phyloP scores from a whole-genome alignment of 2,113 vertebrate species.

The Microcebus jonahi region DNA sequence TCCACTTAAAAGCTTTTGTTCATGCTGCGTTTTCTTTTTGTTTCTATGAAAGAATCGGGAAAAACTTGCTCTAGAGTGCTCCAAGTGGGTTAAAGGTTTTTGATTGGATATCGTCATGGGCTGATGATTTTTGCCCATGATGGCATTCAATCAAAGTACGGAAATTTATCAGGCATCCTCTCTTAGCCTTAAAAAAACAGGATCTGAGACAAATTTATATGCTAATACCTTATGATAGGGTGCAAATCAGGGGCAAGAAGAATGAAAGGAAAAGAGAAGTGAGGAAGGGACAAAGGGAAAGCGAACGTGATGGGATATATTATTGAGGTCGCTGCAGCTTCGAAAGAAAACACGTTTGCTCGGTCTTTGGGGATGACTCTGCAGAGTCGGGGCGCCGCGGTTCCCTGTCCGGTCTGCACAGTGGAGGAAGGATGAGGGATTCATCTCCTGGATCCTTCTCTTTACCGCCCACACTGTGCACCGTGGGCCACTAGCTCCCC shows the following conservation, averaged over 20 bases:
- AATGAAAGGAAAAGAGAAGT: neutral
- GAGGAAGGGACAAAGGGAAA: neutral
- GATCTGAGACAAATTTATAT: neutral
- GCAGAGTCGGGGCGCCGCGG: neutral
- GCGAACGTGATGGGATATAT: neutral
- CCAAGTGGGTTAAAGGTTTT: neutral
- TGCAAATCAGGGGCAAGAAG: neutral
- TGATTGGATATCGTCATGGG: neutral
- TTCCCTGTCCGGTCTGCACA: neutral
- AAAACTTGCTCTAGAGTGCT: neutral
- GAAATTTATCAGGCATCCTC: neutral
- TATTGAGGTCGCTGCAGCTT: neutral
- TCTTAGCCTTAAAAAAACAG: neutral
- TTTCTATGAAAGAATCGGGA: neutral
- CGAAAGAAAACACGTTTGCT: neutral
- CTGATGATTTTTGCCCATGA: neutral
- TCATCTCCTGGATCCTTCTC: neutral
- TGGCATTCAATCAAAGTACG: neutral
- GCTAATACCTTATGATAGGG: neutral
- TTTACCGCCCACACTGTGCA: neutral
- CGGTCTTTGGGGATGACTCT: neutral
- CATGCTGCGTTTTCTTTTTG: neutral
- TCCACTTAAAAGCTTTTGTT: neutral
- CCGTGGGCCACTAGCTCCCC: neutral
- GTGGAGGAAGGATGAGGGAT: neutral